Evolutionary conservation across 2,113 vertebrate species (phyloP).

Genomic region (Hyperoodon ampullatus): DNA sequence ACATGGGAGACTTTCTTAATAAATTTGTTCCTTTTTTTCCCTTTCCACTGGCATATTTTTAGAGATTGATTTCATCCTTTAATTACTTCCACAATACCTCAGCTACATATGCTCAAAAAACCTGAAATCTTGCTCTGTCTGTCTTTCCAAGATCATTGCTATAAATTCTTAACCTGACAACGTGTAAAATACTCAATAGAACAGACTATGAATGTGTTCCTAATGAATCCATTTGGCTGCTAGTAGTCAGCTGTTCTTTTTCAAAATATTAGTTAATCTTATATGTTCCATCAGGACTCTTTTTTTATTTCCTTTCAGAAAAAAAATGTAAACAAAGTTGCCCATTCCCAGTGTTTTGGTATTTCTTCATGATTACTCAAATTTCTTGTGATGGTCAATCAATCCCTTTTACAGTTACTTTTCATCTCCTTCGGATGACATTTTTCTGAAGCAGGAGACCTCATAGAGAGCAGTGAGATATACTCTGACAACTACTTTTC

Average conservation of each 20-base stretch:
- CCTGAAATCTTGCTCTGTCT: not conserved
- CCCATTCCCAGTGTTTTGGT: not conserved
- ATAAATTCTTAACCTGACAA: not conserved
- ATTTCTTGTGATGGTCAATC: not conserved
- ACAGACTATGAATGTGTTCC: not conserved
- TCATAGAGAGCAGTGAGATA: not conserved
- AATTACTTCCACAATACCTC: not conserved
- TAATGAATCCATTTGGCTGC: not conserved
- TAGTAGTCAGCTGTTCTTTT: not conserved
- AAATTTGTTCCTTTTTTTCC: not conserved
- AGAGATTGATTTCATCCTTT: not conserved
- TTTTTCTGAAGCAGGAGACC: not conserved
- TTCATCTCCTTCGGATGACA: not conserved
- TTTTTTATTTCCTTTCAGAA: not conserved
- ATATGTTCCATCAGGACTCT: not conserved
- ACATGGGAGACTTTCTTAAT: not conserved
- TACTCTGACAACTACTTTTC: not conserved
- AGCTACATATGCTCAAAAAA: not conserved
- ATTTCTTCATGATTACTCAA: not conserved
- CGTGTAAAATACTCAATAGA: not conserved
- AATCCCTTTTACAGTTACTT: not conserved
- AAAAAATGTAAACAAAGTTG: not conserved
- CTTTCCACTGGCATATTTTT: not conserved
- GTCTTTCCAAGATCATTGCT: not conserved
- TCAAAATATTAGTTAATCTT: not conserved